phyloP scores from a whole-genome alignment of 1,140 invertebrate genomes.

The Zaprionus ornatus region DNA sequence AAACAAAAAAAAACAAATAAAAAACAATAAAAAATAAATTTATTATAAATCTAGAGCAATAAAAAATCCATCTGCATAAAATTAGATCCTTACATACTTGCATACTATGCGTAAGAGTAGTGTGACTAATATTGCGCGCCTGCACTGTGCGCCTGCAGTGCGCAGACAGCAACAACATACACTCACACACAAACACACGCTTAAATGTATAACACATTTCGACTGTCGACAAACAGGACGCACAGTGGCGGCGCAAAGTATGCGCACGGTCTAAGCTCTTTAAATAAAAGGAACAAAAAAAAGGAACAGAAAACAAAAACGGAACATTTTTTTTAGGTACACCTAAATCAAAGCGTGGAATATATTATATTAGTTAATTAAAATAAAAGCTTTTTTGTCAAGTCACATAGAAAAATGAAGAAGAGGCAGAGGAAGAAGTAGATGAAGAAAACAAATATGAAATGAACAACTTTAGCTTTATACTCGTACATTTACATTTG shows the following conservation, averaged over 20 bases:
- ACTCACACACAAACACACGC: slow-evolving; percentile 16
- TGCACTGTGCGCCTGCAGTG: slow-evolving; percentile 35
- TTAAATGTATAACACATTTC: slow-evolving; percentile 39
- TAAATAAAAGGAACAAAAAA: slow-evolving; percentile 25
- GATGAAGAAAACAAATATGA: slow-evolving; percentile 42
- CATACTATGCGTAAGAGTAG: slow-evolving; percentile 17
- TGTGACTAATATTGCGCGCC: slow-evolving; percentile 40
- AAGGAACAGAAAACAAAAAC: slow-evolving; percentile 28
- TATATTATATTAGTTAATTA: slow-evolving; percentile 76
- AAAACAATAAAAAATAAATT: slow-evolving; percentile 54
- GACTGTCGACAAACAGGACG: slow-evolving; percentile 15
- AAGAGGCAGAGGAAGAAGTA: slow-evolving; percentile 30
- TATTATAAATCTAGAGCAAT: slow-evolving; percentile 71
- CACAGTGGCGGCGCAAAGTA: slow-evolving; percentile 54
- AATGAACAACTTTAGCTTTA: slow-evolving; percentile 83
- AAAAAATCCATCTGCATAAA: slow-evolving; percentile 42
- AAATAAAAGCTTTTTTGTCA: slow-evolving; percentile 78
- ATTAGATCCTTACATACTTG: slow-evolving; percentile 26
- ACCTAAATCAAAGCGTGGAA: slow-evolving; percentile 79
- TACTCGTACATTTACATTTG: slow-evolving; percentile 83
- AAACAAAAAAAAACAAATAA: slow-evolving; percentile 30
- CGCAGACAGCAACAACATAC: slow-evolving; percentile 5
- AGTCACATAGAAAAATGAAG: slow-evolving; percentile 60
- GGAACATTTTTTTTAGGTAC: slow-evolving; percentile 73
- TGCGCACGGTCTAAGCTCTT: slow-evolving; percentile 25